Evolutionary conservation across 2,797 vertebrate species (phyloP), one percentile per base, ranked within the genome.

Genomic region (Ceyx erithaca): DNA sequence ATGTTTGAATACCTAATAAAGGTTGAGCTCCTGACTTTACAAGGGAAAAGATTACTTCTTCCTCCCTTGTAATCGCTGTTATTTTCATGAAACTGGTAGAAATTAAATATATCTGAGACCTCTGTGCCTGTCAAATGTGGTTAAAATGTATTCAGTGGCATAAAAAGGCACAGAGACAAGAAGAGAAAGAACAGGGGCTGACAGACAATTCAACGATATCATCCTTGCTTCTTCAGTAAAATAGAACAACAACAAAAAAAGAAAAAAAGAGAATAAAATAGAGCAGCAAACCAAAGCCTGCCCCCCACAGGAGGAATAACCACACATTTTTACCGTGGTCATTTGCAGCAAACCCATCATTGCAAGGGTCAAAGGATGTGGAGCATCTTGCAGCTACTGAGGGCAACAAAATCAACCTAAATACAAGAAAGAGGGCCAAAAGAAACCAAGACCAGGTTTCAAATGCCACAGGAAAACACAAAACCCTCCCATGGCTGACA

Each of bases 61-160:
- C 61, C 61, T 77, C 16, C 46, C 77, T 75, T 80, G 37, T 54
- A 82, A 62, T 57, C 33, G 49, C 68, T 0, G 5, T 30, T 92
- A 31, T 68, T 66, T 92, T 68, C 71, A 71, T 21, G 41, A 46
- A 91, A 92, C 41, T 49, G 71, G 61, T 69, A 94, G 84, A 92
- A 94, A 92, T 90, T 82, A 82, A 96, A 86, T 85, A 35, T 70
- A 75, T 28, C 64, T n/a, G 48, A 90, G 86, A 85, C 54, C 81
- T 77, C 54, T 67, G 49, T 19, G 64, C 45, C 68, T 95, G 81
- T 87, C 92, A 82, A 68, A 93, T 93, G 67, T 82, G n/a, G 41
- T 89, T 87, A 64, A 85, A 85, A 52, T 54, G 18, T 61, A 90
- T 76, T 88, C 67, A 52, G 33, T 64, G 52, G 51, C 3, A 0